Percentiles rank a stretch among this genome's conserved stretches.
Conservation (phyloP, 2,113 vertebrate species). For the Otolemur garnettii region DNA sequence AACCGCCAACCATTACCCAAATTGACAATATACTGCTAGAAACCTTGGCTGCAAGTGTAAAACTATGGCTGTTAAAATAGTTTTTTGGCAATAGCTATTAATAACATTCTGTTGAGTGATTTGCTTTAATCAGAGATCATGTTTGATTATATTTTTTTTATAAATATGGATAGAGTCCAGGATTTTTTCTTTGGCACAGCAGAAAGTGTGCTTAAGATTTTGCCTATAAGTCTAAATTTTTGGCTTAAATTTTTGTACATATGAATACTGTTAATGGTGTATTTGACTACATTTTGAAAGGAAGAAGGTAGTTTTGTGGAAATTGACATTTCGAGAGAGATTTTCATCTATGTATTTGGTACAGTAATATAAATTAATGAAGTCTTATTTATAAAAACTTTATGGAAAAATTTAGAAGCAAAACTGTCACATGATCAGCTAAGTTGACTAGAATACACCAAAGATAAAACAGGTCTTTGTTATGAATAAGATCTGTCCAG, state of each 20-base stretch:
- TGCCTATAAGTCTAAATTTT: conserved; percentile 26
- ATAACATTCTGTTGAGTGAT: not conserved
- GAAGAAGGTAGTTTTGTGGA: not conserved
- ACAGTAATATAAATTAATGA: conserved; percentile 40
- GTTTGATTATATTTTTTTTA: conserved; percentile 45
- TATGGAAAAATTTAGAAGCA: conserved; percentile 46
- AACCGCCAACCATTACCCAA: not conserved
- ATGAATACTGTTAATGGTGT: not conserved
- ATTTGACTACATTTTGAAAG: conserved; percentile 52
- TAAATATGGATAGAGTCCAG: conserved; percentile 37
- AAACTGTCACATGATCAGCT: not conserved
- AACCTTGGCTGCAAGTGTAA: not conserved
- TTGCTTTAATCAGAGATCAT: conserved; percentile 49
- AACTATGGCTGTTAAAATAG: not conserved
- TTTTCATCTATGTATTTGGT: conserved; percentile 31
- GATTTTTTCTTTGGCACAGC: conserved; percentile 31
- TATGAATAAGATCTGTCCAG: not conserved
- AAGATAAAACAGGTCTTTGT: not conserved
- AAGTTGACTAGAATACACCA: conserved; percentile 20
- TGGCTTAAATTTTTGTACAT: conserved; percentile 36
- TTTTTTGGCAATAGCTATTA: not conserved
- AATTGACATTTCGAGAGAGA: conserved; percentile 26
- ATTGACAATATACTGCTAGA: not conserved
- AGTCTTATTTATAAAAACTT: conserved; percentile 14
- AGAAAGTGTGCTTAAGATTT: conserved; percentile 25